Percentiles rank a stretch among this genome's conserved stretches.
Conservation (phyloP, 2,888 invertebrate genomes). For the Exephanes ischioxanthus region DNA sequence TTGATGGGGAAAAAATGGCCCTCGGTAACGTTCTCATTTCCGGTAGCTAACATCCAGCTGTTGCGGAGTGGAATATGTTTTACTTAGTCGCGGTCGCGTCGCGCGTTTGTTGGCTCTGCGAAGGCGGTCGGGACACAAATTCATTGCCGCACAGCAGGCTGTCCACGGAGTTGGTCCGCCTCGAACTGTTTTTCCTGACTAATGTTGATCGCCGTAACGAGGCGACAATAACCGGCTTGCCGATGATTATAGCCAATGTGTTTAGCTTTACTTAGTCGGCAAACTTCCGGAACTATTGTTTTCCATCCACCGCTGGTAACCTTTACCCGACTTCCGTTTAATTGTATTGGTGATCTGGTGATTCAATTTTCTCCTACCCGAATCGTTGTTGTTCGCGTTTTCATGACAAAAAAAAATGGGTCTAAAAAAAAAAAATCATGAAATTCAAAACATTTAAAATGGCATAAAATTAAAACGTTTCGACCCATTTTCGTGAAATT, state of each 20-base stretch:
- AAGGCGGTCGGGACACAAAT: slow-evolving; percentile 2
- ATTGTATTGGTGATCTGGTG: background rate
- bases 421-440: too few relatives aligned
- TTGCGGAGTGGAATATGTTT: slow-evolving; percentile 24
- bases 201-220: slow-evolving; percentile 53
- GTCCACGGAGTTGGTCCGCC: slow-evolving; percentile 2
- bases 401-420: too few relatives aligned
- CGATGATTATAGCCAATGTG: slow-evolving; percentile 61
- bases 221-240: slow-evolving; percentile 53
- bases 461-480: too few relatives aligned
- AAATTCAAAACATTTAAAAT: too few relatives aligned
- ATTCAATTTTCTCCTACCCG: background rate
- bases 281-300: slow-evolving; percentile 50
- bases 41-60: background rate
- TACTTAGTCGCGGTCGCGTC: background rate
- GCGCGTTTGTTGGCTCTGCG: background rate
- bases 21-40: background rate
- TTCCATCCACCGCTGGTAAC: background rate
- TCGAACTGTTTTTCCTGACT: slow-evolving; percentile 58
- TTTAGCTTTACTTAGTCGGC: slow-evolving; percentile 43
- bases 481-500: too few relatives aligned
- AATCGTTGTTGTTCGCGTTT: too few relatives aligned
- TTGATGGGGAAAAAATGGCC: background rate
- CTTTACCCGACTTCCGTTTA: background rate
- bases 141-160: slow-evolving; percentile 14